Conservation (phyloP, 2,888 invertebrate species). For the Lordiphosa andalusiaca region DNA sequence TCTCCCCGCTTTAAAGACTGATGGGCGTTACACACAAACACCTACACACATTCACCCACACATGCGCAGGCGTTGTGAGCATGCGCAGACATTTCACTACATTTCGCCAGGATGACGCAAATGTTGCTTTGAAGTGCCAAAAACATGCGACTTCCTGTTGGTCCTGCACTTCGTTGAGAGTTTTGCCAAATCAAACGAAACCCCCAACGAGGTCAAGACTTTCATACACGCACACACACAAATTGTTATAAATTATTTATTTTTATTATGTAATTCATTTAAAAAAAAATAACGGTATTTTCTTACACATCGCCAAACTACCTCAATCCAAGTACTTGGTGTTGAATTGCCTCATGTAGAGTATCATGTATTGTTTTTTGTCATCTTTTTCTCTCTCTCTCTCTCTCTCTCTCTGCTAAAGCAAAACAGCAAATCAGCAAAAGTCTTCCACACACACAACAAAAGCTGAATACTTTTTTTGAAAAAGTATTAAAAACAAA, state of each 20-base stretch:
- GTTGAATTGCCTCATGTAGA: constrained; percentile 68
- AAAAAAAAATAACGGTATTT: constrained; percentile 47
- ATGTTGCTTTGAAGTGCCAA: constrained; percentile 65
- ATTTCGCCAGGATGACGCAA: constrained; percentile 65
- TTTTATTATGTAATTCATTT: constrained; percentile 49
- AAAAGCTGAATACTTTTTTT: constrained; percentile 45
- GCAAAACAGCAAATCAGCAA: constrained; percentile 43
- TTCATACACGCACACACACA: constrained; percentile 28
- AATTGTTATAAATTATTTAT: constrained; percentile 68
- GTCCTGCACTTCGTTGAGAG: constrained; percentile 23
- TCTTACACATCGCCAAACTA: constrained; percentile 69
- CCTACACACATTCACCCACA: constrained; percentile 19
- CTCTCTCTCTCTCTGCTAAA: constrained; percentile 40
- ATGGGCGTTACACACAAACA: constrained; percentile 55
- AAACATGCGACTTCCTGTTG: constrained; percentile 56
- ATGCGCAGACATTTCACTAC: constrained; percentile 64
- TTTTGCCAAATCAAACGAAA: constrained; percentile 6
- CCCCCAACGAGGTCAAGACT: constrained; percentile 26
- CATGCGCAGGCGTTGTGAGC: constrained; percentile 51
- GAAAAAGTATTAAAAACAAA: constrained; percentile 36
- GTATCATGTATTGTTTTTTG: constrained; percentile 45
- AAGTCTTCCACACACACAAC: constrained; percentile 33
- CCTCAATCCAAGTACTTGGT: constrained; percentile 75
- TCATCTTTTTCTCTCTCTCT: constrained; percentile 37
- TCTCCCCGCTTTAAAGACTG: constrained; percentile 62